Percentiles rank a stretch among this genome's conserved stretches.
phyloP scores from a whole-genome alignment of 1,140 invertebrate genomes.

The Drosophila repletoides region DNA sequence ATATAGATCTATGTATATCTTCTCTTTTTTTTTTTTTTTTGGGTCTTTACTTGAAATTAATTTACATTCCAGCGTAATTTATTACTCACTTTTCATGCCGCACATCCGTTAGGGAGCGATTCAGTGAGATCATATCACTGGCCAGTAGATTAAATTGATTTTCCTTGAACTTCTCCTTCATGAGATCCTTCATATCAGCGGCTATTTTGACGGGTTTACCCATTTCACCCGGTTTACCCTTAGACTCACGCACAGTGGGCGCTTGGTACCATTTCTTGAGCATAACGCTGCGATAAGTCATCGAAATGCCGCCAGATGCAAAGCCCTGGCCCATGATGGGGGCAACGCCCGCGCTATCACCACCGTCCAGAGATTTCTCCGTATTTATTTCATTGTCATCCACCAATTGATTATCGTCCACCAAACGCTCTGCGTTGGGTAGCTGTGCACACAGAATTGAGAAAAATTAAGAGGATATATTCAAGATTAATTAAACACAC shows the following conservation, averaged over 20 bases:
- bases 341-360: constrained; percentile 37
- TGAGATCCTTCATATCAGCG: constrained; percentile 90
- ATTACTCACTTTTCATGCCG: constrained; percentile 94
- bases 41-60: background rate
- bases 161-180: constrained; percentile 97
- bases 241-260: constrained; percentile 86
- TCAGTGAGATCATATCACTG: constrained; percentile 98
- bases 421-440: constrained; percentile 69
- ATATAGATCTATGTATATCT: too few species aligned
- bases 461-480: background rate
- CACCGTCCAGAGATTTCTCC: constrained; percentile 74
- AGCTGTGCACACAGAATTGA: too few species aligned
- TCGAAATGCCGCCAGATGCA: constrained; percentile 69
- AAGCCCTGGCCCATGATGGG: constrained; percentile 66
- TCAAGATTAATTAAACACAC: too few species aligned
- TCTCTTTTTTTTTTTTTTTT: background rate
- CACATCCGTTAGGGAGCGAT: constrained; percentile 97
- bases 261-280: constrained; percentile 89
- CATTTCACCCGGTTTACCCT: constrained; percentile 92
- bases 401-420: constrained; percentile 77
- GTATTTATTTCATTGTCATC: constrained; percentile 82
- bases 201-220: constrained; percentile 94
- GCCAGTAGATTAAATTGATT: constrained; percentile 99
- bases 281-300: constrained; percentile 74
- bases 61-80: background rate